Percentiles rank a stretch among this genome's conserved stretches.
phyloP scores from a whole-genome alignment of 1,140 invertebrate genomes.

The Neotoxoptera formosana region DNA sequence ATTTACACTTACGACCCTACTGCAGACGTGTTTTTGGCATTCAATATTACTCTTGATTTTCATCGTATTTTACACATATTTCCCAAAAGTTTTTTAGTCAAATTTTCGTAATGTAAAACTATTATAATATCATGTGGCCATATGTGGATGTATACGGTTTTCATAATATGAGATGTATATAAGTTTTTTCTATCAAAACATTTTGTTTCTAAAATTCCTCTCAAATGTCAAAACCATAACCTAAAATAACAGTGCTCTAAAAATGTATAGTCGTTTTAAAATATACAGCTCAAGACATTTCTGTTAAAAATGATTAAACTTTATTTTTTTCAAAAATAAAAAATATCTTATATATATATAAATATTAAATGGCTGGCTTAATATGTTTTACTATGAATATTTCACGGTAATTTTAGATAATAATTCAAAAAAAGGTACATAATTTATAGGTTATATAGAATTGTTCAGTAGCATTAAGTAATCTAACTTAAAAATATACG shows the following conservation, averaged over 20 bases:
- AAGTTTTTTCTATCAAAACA: not conserved
- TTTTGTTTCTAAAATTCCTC: slow-evolving; percentile 29
- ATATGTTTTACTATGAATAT: not conserved
- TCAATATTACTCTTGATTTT: slow-evolving; percentile 22
- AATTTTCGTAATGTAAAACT: not conserved
- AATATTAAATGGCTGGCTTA: not conserved
- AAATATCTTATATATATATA: not conserved
- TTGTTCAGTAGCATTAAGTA: not conserved
- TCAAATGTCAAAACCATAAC: slow-evolving; percentile 2
- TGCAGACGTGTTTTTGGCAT: not conserved
- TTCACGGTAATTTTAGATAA: not conserved
- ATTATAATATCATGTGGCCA: not conserved
- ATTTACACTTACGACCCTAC: not conserved
- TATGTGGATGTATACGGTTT: not conserved
- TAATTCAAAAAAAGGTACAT: not conserved
- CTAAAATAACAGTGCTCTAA: not conserved
- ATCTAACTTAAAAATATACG: not conserved
- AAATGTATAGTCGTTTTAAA: not conserved
- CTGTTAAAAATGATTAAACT: not conserved
- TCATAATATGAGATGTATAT: not conserved
- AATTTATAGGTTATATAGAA: not conserved
- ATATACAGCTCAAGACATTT: not conserved
- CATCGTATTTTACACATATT: not conserved
- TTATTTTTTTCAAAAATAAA: not conserved
- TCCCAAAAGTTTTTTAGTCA: not conserved